These are phyloP conservation scores for Latheticus oryzae DNA, from an alignment of 2,888 invertebrate genomes.

Conservation along the genomic window DNA sequence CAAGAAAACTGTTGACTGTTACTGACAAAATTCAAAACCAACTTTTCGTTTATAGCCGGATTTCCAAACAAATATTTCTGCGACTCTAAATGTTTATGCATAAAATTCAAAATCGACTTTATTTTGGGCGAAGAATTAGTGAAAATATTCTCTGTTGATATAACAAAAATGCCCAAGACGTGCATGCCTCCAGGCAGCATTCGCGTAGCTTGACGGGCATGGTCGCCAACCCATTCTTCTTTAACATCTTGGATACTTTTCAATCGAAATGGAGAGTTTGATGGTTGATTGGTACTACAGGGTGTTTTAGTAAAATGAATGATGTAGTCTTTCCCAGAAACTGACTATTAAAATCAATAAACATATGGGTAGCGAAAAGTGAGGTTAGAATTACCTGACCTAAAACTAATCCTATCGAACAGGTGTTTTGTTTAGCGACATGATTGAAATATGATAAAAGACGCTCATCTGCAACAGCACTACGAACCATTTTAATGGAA, in stretches of 20 bases:
- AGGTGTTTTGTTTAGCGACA: conserved; percentile 72
- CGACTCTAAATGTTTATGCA: conserved; percentile 69
- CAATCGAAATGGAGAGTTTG: conserved; percentile 52
- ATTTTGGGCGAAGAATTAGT: conserved; percentile 71
- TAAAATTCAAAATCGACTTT: conserved; percentile 69
- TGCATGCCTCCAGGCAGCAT: conserved; percentile 93
- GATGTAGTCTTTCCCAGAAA: conserved; percentile 77
- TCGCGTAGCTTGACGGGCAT: conserved; percentile 86
- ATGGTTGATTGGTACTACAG: conserved; percentile 68
- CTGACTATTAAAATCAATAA: conserved; percentile 65
- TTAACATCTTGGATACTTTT: conserved; percentile 70
- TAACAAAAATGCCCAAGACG: conserved; percentile 85
- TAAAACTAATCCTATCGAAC: conserved; percentile 80
- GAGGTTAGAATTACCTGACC: conserved; percentile 74
- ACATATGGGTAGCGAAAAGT: conserved; percentile 47
- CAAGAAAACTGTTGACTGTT: conserved; percentile 71
- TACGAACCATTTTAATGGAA: conserved; percentile 74
- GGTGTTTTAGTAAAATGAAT: conserved; percentile 86
- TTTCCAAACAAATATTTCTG: conserved; percentile 74
- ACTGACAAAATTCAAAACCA: conserved; percentile 73
- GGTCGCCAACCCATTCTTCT: conserved; percentile 80
- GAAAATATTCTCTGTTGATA: conserved; percentile 75
- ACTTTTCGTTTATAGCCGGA: conserved; percentile 70
- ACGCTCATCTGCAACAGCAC: conserved; percentile 76
- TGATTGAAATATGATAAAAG: conserved; percentile 76